Conservation (phyloP, 2,113 vertebrate genomes). For the Clarias gariepinus region DNA sequence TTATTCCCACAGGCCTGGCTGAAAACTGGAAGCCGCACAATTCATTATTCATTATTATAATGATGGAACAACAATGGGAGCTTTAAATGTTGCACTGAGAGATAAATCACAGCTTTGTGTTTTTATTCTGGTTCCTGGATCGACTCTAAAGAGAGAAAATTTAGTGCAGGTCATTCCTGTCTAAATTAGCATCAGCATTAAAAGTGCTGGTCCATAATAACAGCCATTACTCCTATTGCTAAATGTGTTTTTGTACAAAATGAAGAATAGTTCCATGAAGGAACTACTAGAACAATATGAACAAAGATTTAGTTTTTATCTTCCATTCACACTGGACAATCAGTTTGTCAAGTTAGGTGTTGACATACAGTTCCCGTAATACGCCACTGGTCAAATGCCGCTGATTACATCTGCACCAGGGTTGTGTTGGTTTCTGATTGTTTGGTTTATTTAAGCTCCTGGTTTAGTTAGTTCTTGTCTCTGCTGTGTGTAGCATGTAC, state of each 20-base stretch:
- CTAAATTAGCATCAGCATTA: conserved; percentile 10
- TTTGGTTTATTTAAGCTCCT: no score
- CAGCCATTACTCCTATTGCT: conserved; percentile 1
- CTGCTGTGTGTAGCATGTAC: no score
- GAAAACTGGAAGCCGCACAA: background rate
- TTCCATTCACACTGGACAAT: background rate
- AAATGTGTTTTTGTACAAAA: background rate
- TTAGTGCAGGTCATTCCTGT: background rate
- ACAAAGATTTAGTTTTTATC: background rate
- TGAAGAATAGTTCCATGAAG: background rate
- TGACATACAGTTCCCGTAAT: no score
- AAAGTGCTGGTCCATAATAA: background rate
- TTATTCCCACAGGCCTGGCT: background rate
- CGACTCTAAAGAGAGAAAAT: background rate
- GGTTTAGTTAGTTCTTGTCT: no score
- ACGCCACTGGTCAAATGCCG: no score
- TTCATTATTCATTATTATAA: conserved; percentile 29
- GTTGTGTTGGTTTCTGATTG: no score
- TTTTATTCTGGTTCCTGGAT: background rate
- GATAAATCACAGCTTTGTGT: conserved; percentile 10
- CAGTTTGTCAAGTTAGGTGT: background rate
- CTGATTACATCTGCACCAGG: no score
- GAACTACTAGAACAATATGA: background rate
- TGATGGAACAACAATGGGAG: conserved; percentile 19
- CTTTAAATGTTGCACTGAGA: background rate